Conservation (phyloP, 1,140 invertebrate genomes). For the Achroia grisella region DNA sequence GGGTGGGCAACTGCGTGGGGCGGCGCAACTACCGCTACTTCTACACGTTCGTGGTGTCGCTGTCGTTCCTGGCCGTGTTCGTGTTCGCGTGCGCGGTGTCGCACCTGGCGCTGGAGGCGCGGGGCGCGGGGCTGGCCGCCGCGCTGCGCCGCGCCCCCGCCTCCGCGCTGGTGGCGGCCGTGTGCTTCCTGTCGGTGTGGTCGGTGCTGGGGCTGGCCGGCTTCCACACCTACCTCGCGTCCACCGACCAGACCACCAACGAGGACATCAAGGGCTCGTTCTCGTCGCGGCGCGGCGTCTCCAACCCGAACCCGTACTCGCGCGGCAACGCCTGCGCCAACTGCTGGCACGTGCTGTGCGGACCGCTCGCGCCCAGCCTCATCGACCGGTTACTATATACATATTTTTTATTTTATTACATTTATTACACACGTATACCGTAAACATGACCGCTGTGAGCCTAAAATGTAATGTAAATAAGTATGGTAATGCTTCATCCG, state of each 20-base stretch:
- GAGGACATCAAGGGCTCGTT: conserved; percentile 99
- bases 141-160: conserved; percentile 55
- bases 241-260: conserved; percentile 98
- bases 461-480: no score
- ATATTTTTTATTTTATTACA: no score
- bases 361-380: conserved; percentile 90
- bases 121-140: conserved; percentile 46
- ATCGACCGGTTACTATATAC: no score
- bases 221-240: conserved; percentile 98
- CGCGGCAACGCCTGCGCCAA: conserved; percentile 94
- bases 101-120: conserved; percentile 93
- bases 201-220: conserved; percentile 97
- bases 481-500: no score
- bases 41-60: conserved; percentile 97
- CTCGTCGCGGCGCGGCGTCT: conserved; percentile 87
- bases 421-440: no score
- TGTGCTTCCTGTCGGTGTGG: conserved; percentile 99
- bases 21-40: conserved; percentile 99
- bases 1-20: conserved; percentile 82
- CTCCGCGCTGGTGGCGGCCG: conserved; percentile 87
- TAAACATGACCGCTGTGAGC: no score
- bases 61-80: conserved; percentile 97
- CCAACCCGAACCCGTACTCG: conserved; percentile 94
- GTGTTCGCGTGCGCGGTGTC: conserved; percentile 97
- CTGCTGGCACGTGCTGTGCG: conserved; percentile 94